Evolutionary conservation across 2,113 vertebrate genomes (phyloP), one percentile per base, ranked within the genome.

Genomic region (Oxygymnocypris stewartii): DNA sequence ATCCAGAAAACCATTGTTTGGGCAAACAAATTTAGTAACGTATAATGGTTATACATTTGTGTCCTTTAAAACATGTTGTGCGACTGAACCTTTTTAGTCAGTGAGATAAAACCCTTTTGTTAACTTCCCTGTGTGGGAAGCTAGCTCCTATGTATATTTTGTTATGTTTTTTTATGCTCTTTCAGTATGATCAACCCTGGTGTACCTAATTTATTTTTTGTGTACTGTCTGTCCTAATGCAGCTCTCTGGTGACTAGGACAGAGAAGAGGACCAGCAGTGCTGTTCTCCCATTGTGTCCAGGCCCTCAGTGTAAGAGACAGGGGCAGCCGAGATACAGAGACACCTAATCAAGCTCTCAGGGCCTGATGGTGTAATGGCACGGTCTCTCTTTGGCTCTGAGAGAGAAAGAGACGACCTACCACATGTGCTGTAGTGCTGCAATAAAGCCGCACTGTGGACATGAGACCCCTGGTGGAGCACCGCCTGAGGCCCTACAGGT

Each of bases 401-500:
- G 31, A 77, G 47, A 47, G n/a, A 84, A 28, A 78, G 61, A 54
- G 76, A 57, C 13, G 35, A 57, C 81, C 49, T 71, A n/a, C 49
- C 80, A 82, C 77, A 84, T 85, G 47, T 74, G 79, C 28, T 67
- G 47, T 37, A n/a, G 35, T 75, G 42, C 9, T 80, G 49, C 49
- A 31, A 47, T 82, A 80, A 77, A 83, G 67, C 79, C 31, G 59
- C 42, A 25, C 73, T 82, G 76, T 80, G 82, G 82, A 82, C 74
- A 65, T 37, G 63, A 73, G 2, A 69, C 9, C 16, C 88, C 57
- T 42, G 13, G 79, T 90, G 20, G 90, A 86, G 87, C 81, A 89
- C 13, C 2, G 84, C 90, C 23, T 6, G 40, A 10, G 1, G 92
- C 82, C 78, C 86, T 83, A 73, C 1, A 25, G 89, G 89, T 83